Evolutionary conservation across 2,113 vertebrate species (phyloP).

Genomic region (Puffinus mauretanicus): DNA sequence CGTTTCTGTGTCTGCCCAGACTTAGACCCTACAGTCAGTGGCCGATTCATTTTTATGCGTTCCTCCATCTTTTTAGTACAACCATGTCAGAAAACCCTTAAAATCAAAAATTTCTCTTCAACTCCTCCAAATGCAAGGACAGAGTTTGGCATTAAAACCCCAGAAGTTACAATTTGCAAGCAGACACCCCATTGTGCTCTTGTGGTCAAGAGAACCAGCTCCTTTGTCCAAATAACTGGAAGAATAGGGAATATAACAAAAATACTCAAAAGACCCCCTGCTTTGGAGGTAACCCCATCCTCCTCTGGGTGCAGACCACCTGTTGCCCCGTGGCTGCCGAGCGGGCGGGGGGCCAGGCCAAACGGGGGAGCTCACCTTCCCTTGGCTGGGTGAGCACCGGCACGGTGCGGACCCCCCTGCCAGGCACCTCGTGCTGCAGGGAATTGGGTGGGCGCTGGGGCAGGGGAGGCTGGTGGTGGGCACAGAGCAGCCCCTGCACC

Average conservation of each 20-base stretch:
- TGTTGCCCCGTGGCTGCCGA: neutral
- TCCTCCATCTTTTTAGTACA: neutral
- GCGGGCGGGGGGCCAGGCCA: neutral
- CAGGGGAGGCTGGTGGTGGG: neutral
- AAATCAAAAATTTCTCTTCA: neutral
- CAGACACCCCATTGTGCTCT: neutral
- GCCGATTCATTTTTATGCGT: neutral
- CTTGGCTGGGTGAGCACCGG: neutral
- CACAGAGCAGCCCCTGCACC: neutral
- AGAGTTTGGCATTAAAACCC: neutral
- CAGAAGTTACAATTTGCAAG: neutral
- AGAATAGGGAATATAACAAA: neutral
- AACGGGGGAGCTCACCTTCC: neutral
- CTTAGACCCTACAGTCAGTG: neutral
- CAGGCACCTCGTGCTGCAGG: neutral
- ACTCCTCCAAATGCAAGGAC: neutral
- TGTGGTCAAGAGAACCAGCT: neutral
- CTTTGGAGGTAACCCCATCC: neutral
- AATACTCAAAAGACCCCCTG: neutral
- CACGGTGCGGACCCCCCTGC: rapidly evolving
- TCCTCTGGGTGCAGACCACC: neutral
- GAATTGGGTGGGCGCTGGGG: neutral
- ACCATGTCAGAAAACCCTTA: neutral
- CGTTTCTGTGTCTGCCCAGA: neutral
- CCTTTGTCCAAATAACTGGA: neutral